These are phyloP conservation scores for Centropus bengalensis DNA, from an alignment of 2,113 vertebrate genomes.

Conservation along the genomic window DNA sequence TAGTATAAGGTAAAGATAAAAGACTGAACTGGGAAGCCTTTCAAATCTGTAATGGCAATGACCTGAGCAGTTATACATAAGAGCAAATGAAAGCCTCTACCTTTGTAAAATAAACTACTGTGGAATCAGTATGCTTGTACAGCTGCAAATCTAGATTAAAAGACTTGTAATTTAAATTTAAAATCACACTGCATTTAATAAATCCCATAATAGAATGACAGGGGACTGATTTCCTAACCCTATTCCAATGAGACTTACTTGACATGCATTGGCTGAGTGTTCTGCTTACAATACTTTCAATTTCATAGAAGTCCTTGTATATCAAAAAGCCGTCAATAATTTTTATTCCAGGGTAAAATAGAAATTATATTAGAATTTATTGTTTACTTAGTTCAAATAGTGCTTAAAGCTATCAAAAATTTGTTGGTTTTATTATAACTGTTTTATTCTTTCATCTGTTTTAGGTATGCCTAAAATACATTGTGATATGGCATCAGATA, in stretches of 20 bases:
- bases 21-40: not conserved
- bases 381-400: not conserved
- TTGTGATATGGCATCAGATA: not conserved
- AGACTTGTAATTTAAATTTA: not conserved
- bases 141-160: not conserved
- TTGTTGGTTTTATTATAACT: not conserved
- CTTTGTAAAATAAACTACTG: not conserved
- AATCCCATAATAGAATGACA: not conserved
- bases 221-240: not conserved
- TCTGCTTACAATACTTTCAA: not conserved
- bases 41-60: not conserved
- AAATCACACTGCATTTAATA: not conserved
- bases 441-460: not conserved
- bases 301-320: not conserved
- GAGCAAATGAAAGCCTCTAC: not conserved
- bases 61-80: not conserved
- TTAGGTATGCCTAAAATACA: slow-evolving; percentile 37
- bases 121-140: not conserved
- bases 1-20: not conserved
- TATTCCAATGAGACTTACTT: not conserved
- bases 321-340: not conserved
- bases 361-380: not conserved
- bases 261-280: not conserved
- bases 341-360: not conserved
- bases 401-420: not conserved